Conservation (phyloP, 2,888 invertebrate genomes). For the Dryadula phaetusa region DNA sequence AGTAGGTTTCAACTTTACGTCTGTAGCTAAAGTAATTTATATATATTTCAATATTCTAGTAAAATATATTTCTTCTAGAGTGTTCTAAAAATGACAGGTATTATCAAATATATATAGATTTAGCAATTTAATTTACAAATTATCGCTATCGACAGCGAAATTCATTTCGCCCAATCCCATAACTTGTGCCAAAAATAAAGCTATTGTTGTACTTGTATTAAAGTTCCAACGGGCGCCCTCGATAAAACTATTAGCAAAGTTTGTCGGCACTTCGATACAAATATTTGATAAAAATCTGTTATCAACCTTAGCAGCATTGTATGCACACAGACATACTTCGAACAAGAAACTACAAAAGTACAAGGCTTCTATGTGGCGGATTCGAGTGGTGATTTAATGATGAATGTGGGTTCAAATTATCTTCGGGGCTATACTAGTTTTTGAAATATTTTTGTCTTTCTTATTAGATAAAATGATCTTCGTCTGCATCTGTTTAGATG, state of each 20-base stretch:
- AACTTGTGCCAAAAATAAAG: conserved; percentile 20
- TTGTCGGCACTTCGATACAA: conserved; percentile 33
- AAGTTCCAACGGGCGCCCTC: conserved; percentile 40
- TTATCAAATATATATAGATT: too few relatives aligned
- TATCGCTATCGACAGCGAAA: too few relatives aligned
- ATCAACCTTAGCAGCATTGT: conserved; percentile 11
- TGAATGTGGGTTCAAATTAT: neutral
- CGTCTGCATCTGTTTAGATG: too few relatives aligned
- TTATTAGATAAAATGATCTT: too few relatives aligned
- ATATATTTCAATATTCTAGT: too few relatives aligned
- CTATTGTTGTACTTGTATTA: conserved; percentile 41
- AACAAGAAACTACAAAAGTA: neutral
- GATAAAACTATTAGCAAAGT: conserved; percentile 42
- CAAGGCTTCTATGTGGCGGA: neutral
- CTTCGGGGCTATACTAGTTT: neutral
- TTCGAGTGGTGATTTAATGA: neutral
- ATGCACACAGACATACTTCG: neutral
- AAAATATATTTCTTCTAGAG: too few relatives aligned
- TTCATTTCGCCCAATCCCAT: conserved; percentile 6
- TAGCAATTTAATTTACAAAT: too few relatives aligned
- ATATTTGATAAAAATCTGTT: conserved; percentile 23
- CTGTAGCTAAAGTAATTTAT: too few relatives aligned
- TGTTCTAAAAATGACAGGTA: too few relatives aligned
- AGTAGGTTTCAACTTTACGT: too few relatives aligned
- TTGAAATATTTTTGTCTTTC: neutral